A percentile compares a stretch with the other conserved stretches of the same genome.
Conservation (phyloP, 2,888 invertebrate genomes). For the Chirona hameri region DNA sequence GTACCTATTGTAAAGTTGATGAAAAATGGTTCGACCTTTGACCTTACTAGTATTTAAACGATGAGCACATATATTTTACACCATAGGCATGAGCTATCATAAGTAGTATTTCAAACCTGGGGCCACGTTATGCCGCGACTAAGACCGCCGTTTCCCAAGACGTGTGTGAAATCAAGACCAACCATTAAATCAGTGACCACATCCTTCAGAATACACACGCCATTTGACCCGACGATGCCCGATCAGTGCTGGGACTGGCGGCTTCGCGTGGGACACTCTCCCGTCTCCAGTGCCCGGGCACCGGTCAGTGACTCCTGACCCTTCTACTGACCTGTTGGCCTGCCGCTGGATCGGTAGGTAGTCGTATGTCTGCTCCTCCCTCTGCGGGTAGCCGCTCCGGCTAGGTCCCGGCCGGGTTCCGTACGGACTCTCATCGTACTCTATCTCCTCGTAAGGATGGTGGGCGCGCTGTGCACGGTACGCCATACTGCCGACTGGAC, state of each 20-base stretch:
- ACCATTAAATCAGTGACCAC: background rate
- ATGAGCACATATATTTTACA: too few species aligned
- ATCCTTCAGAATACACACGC: background rate
- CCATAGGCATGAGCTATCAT: too few species aligned
- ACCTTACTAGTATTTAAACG: too few species aligned
- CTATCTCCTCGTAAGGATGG: conserved; percentile 24
- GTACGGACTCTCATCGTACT: conserved; percentile 24
- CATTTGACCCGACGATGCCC: background rate
- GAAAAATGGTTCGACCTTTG: too few species aligned
- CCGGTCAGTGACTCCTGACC: background rate
- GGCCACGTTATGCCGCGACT: too few species aligned
- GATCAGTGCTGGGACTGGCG: background rate
- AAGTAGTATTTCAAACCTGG: too few species aligned
- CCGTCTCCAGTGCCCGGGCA: background rate
- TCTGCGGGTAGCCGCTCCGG: background rate
- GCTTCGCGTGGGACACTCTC: background rate
- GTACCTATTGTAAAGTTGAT: too few species aligned
- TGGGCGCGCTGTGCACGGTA: conserved; percentile 8
- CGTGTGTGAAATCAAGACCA: too few species aligned
- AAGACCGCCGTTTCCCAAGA: too few species aligned
- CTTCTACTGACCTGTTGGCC: conserved; percentile 5
- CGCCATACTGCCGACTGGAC: background rate
- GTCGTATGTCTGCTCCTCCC: background rate
- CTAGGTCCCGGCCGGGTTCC: background rate
- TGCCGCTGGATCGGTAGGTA: conserved; percentile 1